phyloP scores from a whole-genome alignment of 2,888 invertebrate genomes.

The Quadriops clusia region DNA sequence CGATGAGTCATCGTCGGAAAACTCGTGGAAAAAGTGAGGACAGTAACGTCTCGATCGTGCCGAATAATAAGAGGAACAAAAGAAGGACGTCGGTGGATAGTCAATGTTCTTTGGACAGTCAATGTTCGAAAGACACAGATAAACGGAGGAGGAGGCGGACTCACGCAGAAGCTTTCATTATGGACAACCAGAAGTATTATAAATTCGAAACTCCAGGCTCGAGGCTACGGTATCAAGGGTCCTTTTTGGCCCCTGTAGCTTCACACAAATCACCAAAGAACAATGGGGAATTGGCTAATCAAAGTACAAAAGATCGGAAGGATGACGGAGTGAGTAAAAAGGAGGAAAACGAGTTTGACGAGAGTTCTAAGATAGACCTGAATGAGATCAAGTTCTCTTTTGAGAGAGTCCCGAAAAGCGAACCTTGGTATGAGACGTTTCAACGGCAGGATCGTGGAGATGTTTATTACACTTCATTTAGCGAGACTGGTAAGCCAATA shows the following conservation, averaged over 20 bases:
- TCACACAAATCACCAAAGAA: slow-evolving; percentile 19
- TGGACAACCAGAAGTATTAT: slow-evolving; percentile 49
- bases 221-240: slow-evolving; percentile 37
- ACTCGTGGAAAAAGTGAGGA: slow-evolving; percentile 6
- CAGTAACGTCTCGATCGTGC: no score
- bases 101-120: slow-evolving; percentile 31
- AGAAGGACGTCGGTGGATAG: slow-evolving; percentile 14
- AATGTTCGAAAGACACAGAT: slow-evolving; percentile 22
- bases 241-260: slow-evolving; percentile 25
- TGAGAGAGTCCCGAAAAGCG: slow-evolving; percentile 59
- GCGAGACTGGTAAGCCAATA: slow-evolving; percentile 40
- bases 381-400: slow-evolving; percentile 61
- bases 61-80: no score
- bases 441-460: slow-evolving; percentile 62
- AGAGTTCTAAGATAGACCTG: slow-evolving; percentile 35
- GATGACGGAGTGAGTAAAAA: slow-evolving; percentile 12
- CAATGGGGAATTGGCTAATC: slow-evolving; percentile 23
- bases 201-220: slow-evolving; percentile 38
- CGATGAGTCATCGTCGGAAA: slow-evolving; percentile 9
- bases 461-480: slow-evolving; percentile 48
- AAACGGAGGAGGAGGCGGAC: slow-evolving; percentile 37
- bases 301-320: slow-evolving; percentile 11
- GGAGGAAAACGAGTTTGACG: slow-evolving; percentile 22
- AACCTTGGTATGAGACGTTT: slow-evolving; percentile 72
- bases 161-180: slow-evolving; percentile 45